A percentile compares a stretch with the other conserved stretches of the same genome.
Conservation (phyloP, 1,140 invertebrate species). For the Lamellibrachia luymesi region DNA sequence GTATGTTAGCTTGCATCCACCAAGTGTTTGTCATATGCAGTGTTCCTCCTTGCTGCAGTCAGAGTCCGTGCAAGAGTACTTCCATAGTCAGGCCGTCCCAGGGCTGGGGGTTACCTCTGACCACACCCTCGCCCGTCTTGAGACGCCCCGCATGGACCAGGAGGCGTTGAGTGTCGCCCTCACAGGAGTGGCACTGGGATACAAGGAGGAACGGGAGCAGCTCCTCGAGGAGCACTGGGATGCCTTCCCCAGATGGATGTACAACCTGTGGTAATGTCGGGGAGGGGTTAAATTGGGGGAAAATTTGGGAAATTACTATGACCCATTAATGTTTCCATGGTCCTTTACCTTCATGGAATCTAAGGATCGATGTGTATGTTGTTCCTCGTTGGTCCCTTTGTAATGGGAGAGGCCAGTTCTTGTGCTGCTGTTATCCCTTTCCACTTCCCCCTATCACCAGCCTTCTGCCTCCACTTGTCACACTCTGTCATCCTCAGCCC, state of each 20-base stretch:
- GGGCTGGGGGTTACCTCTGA: slow-evolving; percentile 70
- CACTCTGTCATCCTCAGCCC: too few species aligned
- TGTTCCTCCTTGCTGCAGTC: slow-evolving; percentile 14
- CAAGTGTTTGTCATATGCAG: background rate
- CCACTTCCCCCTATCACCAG: too few species aligned
- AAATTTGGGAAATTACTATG: background rate
- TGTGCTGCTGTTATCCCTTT: too few species aligned
- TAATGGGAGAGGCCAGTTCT: too few species aligned
- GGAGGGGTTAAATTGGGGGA: slow-evolving; percentile 19
- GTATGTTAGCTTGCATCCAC: background rate
- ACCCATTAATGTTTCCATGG: too few species aligned
- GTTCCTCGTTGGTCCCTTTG: too few species aligned
- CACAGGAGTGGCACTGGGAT: slow-evolving; percentile 39
- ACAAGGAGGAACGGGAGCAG: slow-evolving; percentile 43
- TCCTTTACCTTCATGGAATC: background rate
- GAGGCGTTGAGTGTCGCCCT: slow-evolving; percentile 66
- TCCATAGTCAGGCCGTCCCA: slow-evolving; percentile 53
- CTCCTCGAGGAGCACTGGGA: slow-evolving; percentile 46
- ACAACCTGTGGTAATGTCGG: slow-evolving; percentile 46
- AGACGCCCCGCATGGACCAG: slow-evolving; percentile 70
- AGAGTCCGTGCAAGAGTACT: slow-evolving; percentile 54
- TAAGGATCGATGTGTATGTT: background rate
- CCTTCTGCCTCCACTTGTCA: too few species aligned
- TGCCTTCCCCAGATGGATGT: slow-evolving; percentile 56
- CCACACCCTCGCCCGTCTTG: slow-evolving; percentile 74